Conservation (phyloP, 1,140 invertebrate genomes). For the Adelges cooleyi region DNA sequence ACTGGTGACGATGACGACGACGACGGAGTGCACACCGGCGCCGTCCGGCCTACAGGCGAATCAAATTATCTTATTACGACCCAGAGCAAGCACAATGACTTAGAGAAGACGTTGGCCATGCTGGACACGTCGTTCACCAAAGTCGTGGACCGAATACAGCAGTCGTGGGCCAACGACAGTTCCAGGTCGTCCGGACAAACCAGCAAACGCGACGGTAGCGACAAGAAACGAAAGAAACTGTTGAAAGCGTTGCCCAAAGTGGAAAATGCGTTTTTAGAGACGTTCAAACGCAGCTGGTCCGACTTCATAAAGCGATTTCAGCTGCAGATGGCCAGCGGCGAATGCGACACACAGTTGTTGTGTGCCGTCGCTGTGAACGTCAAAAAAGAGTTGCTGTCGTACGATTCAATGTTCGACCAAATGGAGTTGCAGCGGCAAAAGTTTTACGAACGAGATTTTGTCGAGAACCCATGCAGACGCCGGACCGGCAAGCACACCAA, state of each 20-base stretch:
- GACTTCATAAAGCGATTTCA: not conserved
- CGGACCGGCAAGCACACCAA: not conserved
- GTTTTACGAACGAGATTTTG: not conserved
- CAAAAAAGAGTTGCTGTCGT: not conserved
- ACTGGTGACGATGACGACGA: too few species aligned
- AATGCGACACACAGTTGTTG: not conserved
- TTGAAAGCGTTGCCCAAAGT: not conserved
- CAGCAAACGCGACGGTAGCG: not conserved
- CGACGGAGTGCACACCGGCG: too few species aligned
- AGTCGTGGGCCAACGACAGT: not conserved
- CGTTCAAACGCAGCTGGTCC: not conserved
- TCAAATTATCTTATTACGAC: too few species aligned
- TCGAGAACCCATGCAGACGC: not conserved
- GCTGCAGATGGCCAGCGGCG: not conserved
- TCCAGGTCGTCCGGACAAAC: not conserved
- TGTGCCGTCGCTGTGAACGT: not conserved
- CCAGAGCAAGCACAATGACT: too few species aligned
- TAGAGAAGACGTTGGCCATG: too few species aligned
- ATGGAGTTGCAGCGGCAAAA: not conserved
- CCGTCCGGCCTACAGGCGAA: too few species aligned
- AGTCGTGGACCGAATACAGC: not conserved
- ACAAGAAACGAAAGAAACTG: not conserved
- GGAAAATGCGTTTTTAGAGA: not conserved
- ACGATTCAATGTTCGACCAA: not conserved
- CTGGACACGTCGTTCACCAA: not conserved